phyloP scores from a whole-genome alignment of 2,888 invertebrate genomes.

The Drosophila tanythrix region DNA sequence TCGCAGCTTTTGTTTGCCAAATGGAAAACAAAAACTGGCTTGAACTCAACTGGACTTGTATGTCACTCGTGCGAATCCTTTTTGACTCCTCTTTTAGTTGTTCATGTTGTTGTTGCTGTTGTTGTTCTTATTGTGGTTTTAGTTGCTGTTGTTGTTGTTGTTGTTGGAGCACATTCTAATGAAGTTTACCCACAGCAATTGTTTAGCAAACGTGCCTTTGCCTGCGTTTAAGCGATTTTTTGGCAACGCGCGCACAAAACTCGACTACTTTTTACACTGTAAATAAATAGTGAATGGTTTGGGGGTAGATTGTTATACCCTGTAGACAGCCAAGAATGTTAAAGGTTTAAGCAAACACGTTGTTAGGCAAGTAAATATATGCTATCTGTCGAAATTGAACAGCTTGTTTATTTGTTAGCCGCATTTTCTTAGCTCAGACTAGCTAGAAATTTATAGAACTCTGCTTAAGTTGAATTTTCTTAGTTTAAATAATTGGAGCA shows the following conservation, averaged over 20 bases:
- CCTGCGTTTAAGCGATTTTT: constrained; percentile 79
- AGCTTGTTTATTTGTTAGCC: background rate
- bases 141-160: constrained; percentile 43
- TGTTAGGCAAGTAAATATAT: background rate
- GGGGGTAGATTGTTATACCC: background rate
- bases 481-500: background rate
- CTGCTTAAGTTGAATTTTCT: background rate
- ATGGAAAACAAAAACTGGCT: constrained; percentile 30
- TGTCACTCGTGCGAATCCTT: constrained; percentile 66
- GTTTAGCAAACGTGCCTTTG: constrained; percentile 84
- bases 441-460: background rate
- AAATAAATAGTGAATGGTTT: background rate
- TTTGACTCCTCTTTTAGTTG: constrained; percentile 5
- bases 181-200: constrained; percentile 83
- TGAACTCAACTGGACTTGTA: constrained; percentile 56
- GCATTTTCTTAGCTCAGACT: background rate
- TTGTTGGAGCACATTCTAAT: constrained; percentile 76
- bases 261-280: constrained; percentile 52
- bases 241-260: constrained; percentile 78
- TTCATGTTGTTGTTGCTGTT: constrained; percentile 26
- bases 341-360: background rate
- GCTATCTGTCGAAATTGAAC: background rate
- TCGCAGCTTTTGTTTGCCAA: constrained; percentile 40
- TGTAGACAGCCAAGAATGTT: background rate
- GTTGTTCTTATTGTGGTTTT: constrained; percentile 37